Percentiles rank a stretch among this genome's conserved stretches.
Evolutionary conservation across 2,888 invertebrate species (phyloP).

Genomic region (Callosobruchus maculatus): DNA sequence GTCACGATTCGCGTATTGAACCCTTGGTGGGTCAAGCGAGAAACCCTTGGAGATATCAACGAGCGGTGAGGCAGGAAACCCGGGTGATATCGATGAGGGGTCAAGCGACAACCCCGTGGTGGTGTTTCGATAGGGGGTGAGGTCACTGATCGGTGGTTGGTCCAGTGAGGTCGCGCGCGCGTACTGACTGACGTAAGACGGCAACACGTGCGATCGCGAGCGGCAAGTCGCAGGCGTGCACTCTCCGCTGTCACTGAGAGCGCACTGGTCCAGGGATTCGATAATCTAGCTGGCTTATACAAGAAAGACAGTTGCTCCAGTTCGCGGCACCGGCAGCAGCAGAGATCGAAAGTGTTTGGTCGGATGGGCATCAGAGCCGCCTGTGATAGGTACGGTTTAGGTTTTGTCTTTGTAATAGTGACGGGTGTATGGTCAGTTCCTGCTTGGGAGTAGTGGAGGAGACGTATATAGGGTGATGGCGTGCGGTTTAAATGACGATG

Average conservation of each 20-base stretch:
- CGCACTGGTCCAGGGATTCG: slow-evolving; percentile 40
- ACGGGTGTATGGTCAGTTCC: slow-evolving; percentile 38
- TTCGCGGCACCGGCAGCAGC: slow-evolving; percentile 33
- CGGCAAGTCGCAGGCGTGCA: slow-evolving; percentile 31
- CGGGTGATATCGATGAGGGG: slow-evolving; percentile 1
- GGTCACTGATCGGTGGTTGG: not conserved
- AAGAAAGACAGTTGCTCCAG: slow-evolving; percentile 46
- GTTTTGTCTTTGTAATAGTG: slow-evolving; percentile 34
- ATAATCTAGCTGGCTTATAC: slow-evolving; percentile 42
- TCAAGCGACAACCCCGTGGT: slow-evolving; percentile 2
- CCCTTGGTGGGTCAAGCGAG: not conserved
- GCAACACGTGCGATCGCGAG: slow-evolving; percentile 30
- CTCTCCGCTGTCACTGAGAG: slow-evolving; percentile 40
- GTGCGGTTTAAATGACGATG: not conserved
- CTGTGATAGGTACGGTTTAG: slow-evolving; percentile 45
- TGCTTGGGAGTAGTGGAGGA: slow-evolving; percentile 27
- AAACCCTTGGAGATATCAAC: not conserved
- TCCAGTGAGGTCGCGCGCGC: slow-evolving; percentile 4
- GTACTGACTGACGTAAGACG: slow-evolving; percentile 11
- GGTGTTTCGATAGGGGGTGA: not conserved
- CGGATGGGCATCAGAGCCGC: slow-evolving; percentile 43
- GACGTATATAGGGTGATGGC: not conserved
- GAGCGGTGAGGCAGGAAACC: not conserved
- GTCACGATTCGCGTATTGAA: slow-evolving; percentile 3
- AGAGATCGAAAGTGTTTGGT: slow-evolving; percentile 47